Base-by-base conservation (phyloP, 2,113 vertebrate species). In the Oceanites oceanicus region DNA sequence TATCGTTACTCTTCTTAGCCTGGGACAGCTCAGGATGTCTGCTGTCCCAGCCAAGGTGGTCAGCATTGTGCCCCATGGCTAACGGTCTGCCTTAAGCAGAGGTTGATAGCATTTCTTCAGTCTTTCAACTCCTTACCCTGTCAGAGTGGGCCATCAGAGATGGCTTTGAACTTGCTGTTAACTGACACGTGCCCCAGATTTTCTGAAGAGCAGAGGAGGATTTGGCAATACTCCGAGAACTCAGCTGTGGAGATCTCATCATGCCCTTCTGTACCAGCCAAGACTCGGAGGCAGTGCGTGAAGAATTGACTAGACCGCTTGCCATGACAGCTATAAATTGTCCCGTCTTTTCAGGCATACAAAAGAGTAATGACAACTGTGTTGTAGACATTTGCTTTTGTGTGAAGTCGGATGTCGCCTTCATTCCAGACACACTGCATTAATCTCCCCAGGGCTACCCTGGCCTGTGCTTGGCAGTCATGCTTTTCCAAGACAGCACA, bases 321-420 rank as follows among this genome's bases (percentile, higher is more conserved):
- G 81, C 92, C 81, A 59, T 85, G 94, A 82, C 74, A 95, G 62
- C 87, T 88, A 85, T 95, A 91, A 95, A 96, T 90, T 86, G 81
- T 68, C 36, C 84, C 2, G 1, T 95, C 85, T 90, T 93, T 90
- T 82, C 84, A 88, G 93, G 74, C 87, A 53, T 38, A 90, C 92
- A 93, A 95, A 96, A 92, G 81, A 79, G 58, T 58, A 96, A 83
- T 79, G 95, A 96, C 93, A 96, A 82, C 90, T 90, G 73, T 66
- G 88, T 94, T 91, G 94, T 70, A 95, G 95, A 61, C 92, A 17
- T 76, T 88, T 56, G 84, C 93, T 79, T 95, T 97, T 95, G 93
- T 94, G 81, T 53, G 49, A 83, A 95, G 70, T 94, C 4, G 20
- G 94, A 88, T 85, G 93, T 90, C 5, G 49, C 93, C 49, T 81